A percentile compares a stretch with the other conserved stretches of the same genome.
These are phyloP conservation scores for Streptopelia turtur DNA, from an alignment of 2,797 vertebrate genomes.

Conservation along the genomic window DNA sequence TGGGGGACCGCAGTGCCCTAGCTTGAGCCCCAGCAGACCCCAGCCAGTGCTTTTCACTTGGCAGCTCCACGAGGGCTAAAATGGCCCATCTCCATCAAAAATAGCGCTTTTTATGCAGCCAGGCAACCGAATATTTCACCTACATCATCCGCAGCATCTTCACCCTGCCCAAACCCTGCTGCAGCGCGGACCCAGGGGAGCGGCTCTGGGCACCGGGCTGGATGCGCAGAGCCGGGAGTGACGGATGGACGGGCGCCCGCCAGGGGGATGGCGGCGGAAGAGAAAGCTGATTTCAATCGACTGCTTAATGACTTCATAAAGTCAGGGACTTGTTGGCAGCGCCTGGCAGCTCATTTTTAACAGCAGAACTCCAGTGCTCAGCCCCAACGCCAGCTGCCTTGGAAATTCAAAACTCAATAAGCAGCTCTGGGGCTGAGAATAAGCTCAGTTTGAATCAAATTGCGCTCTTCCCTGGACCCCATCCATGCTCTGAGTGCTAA, in stretches of 20 bases:
- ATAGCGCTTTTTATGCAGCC: background rate
- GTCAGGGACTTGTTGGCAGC: background rate
- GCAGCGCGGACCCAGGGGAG: background rate
- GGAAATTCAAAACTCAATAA: background rate
- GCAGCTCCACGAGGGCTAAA: background rate
- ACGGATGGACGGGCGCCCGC: background rate
- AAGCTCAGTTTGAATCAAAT: background rate
- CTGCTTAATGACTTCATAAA: background rate
- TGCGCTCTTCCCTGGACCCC: background rate
- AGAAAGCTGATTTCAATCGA: background rate
- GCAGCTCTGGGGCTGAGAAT: background rate
- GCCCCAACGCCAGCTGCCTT: background rate
- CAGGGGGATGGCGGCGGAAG: background rate
- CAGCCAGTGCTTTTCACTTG: background rate
- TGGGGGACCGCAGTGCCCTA: background rate
- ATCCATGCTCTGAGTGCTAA: rapidly evolving
- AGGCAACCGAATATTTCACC: background rate
- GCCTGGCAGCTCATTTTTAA: slow-evolving; percentile 1
- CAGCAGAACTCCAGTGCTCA: background rate
- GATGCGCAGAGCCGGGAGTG: background rate
- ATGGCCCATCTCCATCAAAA: background rate
- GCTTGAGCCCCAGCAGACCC: background rate
- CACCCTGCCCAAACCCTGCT: background rate
- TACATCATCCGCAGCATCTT: background rate
- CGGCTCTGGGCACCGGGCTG: rapidly evolving